Conservation (phyloP, 1,140 invertebrate species). For the Habropoda laboriosa region DNA sequence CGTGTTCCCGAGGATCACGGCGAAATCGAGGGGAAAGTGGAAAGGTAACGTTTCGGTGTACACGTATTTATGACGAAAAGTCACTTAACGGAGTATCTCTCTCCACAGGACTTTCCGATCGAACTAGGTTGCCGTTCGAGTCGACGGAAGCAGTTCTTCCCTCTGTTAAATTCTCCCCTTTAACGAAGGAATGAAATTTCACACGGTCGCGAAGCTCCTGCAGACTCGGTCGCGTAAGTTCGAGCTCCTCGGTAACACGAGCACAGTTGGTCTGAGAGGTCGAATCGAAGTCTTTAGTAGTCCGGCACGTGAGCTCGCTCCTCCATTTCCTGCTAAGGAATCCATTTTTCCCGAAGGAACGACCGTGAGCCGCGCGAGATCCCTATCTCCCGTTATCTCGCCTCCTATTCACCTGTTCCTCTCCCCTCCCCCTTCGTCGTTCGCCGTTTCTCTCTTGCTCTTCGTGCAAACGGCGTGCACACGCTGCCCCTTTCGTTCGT, state of each 20-base stretch:
- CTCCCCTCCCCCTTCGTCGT: not conserved
- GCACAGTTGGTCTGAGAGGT: not conserved
- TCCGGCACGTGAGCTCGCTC: not conserved
- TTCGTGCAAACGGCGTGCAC: not conserved
- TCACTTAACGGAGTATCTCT: not conserved
- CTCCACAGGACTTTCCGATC: not conserved
- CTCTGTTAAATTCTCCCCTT: not conserved
- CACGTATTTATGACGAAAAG: no score
- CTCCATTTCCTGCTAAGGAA: slow-evolving; percentile 36
- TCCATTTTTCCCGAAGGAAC: slow-evolving; percentile 48
- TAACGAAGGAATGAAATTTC: slow-evolving; percentile 40
- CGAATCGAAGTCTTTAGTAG: slow-evolving; percentile 5
- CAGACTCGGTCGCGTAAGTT: not conserved
- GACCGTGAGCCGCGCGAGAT: slow-evolving; percentile 39
- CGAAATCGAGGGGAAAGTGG: not conserved
- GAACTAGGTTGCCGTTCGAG: not conserved
- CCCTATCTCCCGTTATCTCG: slow-evolving; percentile 52
- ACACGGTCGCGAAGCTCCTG: slow-evolving; percentile 14
- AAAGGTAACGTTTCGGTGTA: no score
- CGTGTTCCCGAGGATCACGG: no score
- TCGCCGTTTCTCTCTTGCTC: not conserved
- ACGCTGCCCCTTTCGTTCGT: slow-evolving; percentile 32
- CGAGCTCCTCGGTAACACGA: slow-evolving; percentile 15
- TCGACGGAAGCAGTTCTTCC: slow-evolving; percentile 8
- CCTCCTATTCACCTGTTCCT: slow-evolving; percentile 48